Evolutionary conservation across 2,797 vertebrate species (phyloP).

Genomic region (Australoheros facetus): DNA sequence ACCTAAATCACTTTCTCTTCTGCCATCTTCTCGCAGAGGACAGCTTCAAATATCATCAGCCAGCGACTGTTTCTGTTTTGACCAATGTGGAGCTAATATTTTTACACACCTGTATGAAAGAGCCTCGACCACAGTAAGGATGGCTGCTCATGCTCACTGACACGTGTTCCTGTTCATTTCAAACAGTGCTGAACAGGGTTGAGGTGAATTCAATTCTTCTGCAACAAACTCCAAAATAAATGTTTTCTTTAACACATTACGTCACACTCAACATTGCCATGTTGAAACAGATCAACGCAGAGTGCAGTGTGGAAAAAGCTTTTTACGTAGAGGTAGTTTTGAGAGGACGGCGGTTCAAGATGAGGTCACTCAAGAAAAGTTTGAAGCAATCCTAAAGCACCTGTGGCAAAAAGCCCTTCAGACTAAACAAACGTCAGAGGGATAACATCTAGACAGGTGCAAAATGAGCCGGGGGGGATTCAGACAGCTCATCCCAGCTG

Average conservation of each 20-base stretch:
- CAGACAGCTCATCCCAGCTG: constrained; percentile 29
- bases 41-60: neutral
- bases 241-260: neutral
- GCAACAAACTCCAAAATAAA: neutral
- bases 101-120: neutral
- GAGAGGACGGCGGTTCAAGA: constrained; percentile 23
- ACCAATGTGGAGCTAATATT: neutral
- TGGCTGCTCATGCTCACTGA: neutral
- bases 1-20: neutral
- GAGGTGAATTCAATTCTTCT: neutral
- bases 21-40: neutral
- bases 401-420: constrained; percentile 29
- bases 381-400: constrained; percentile 37
- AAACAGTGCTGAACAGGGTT: neutral
- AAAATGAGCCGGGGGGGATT: constrained; percentile 3
- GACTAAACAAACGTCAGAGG: constrained; percentile 36
- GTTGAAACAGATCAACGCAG: neutral
- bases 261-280: neutral
- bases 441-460: constrained; percentile 44
- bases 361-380: constrained; percentile 24
- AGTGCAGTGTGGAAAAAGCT: neutral
- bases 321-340: constrained; percentile 6
- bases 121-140: neutral
- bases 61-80: neutral
- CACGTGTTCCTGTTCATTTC: neutral